Percentiles rank a stretch among this genome's conserved stretches.
These are phyloP conservation scores for Ashinkailepas kermadecensis DNA, from an alignment of 2,888 invertebrate species.

Conservation along the genomic window DNA sequence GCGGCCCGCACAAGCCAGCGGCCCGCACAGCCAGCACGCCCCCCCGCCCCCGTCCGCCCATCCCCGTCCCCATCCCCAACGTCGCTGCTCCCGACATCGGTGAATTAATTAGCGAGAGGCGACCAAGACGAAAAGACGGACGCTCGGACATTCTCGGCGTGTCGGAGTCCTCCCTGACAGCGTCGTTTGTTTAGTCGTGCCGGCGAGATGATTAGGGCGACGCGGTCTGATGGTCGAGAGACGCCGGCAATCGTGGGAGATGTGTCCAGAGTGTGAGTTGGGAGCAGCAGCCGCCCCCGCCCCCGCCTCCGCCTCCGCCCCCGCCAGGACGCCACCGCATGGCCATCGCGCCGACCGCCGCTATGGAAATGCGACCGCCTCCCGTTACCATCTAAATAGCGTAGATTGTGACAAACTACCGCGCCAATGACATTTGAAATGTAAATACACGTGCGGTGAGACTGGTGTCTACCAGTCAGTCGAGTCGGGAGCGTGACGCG, in stretches of 20 bases:
- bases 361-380: conserved; percentile 75
- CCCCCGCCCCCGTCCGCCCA: not conserved
- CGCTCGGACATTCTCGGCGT: not conserved
- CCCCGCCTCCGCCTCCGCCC: too few relatives aligned
- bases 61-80: too few relatives aligned
- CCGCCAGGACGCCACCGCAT: not conserved
- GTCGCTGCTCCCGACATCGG: too few relatives aligned
- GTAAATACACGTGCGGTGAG: conserved; percentile 79
- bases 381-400: conserved; percentile 73
- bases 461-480: conserved; percentile 33
- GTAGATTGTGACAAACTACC: conserved; percentile 60
- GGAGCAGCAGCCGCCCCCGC: not conserved
- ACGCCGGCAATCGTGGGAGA: not conserved
- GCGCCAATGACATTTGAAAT: conserved; percentile 70
- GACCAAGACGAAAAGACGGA: too few relatives aligned
- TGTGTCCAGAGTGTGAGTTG: not conserved
- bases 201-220: not conserved
- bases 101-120: not conserved
- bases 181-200: not conserved
- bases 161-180: not conserved
- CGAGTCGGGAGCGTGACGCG: not conserved
- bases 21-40: not conserved
- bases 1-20: not conserved
- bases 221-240: too few relatives aligned
- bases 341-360: conserved; percentile 53